These are phyloP conservation scores for Cryptoleucopteryx plumbea DNA, from an alignment of 2,113 vertebrate species.

Conservation along the genomic window DNA sequence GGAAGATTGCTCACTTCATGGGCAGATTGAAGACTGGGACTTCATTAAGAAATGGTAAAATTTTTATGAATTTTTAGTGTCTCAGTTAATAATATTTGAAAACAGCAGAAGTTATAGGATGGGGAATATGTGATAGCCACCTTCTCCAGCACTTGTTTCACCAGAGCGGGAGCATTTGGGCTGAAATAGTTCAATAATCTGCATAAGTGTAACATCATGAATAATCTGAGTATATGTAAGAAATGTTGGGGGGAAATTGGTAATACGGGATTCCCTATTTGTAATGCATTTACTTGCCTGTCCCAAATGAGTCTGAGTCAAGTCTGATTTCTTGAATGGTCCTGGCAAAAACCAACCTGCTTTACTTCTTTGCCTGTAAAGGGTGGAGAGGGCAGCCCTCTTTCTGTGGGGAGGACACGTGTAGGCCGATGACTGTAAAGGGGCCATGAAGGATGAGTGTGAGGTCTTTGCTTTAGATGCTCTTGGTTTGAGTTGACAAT, in stretches of 20 bases:
- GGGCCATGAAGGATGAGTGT: fast-evolving
- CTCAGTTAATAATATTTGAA: neutral
- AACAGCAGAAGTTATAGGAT: neutral
- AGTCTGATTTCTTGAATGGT: neutral
- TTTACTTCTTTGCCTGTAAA: neutral
- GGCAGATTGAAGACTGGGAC: neutral
- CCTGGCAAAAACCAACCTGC: neutral
- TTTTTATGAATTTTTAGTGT: neutral
- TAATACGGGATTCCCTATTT: neutral
- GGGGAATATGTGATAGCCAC: neutral
- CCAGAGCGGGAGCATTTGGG: neutral
- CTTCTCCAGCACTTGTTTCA: neutral
- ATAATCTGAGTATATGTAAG: neutral
- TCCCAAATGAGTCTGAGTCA: neutral
- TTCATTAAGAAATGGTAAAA: neutral
- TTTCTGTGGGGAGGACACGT: neutral
- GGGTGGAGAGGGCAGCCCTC: neutral
- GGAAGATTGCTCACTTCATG: neutral
- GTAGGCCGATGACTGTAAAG: neutral
- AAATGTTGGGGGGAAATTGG: neutral
- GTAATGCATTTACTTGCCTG: neutral
- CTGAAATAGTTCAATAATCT: neutral
- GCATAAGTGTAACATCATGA: neutral
- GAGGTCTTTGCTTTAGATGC: neutral
- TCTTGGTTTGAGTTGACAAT: fast-evolving